phyloP scores from a whole-genome alignment of 2,888 invertebrate species.

The Catocala nupta region DNA sequence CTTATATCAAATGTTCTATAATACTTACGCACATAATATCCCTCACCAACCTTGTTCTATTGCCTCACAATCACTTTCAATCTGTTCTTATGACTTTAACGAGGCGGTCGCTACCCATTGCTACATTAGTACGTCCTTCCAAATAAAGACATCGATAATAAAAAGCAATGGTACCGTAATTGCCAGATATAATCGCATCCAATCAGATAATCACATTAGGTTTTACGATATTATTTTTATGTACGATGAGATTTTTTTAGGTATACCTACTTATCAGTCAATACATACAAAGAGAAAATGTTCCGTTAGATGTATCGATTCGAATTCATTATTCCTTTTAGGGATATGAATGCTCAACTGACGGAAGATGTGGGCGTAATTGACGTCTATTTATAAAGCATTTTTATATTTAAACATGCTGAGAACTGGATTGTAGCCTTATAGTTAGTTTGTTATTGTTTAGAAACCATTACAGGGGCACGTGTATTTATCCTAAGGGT shows the following conservation, averaged over 20 bases:
- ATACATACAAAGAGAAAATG: conserved; percentile 13
- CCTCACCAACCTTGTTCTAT: conserved; percentile 25
- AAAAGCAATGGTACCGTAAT: conserved; percentile 50
- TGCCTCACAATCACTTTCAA: conserved; percentile 39
- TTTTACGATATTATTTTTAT: conserved; percentile 53
- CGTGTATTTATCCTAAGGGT: no score
- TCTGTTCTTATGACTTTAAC: conserved; percentile 49
- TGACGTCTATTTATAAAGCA: no score
- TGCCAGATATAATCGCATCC: conserved; percentile 45
- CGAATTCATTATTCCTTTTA: conserved; percentile 11
- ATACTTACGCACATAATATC: conserved; percentile 3
- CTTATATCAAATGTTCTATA: not conserved
- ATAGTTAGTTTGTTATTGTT: no score
- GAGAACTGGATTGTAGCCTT: no score
- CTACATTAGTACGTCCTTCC: conserved; percentile 42
- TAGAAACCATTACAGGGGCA: no score
- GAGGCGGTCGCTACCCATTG: conserved; percentile 34
- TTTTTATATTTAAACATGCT: no score
- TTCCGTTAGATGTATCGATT: conserved; percentile 1
- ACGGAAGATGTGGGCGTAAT: not conserved
- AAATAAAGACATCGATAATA: conserved; percentile 50
- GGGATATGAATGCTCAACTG: not conserved
- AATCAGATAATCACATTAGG: conserved; percentile 50
- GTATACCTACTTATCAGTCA: conserved; percentile 21
- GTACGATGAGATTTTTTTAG: conserved; percentile 40